A percentile compares a stretch with the other conserved stretches of the same genome.
phyloP scores from a whole-genome alignment of 1,140 invertebrate species.

The Heterodera schachtii region DNA sequence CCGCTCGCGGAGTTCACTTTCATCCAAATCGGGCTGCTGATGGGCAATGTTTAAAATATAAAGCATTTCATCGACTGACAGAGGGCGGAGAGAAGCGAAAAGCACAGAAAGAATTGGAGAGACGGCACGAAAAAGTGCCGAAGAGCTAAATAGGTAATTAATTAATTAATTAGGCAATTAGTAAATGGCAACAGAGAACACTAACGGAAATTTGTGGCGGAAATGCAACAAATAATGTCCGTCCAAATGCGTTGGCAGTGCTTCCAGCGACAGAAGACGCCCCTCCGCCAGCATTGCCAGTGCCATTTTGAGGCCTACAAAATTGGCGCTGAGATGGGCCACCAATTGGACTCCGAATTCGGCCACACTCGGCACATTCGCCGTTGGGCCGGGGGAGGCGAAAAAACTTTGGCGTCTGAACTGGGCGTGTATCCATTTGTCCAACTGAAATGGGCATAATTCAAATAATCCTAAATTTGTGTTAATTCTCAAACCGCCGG shows the following conservation, averaged over 20 bases:
- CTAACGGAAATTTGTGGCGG: conserved; percentile 85
- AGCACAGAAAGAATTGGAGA: conserved; percentile 76
- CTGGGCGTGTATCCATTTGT: conserved; percentile 68
- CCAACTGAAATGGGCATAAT: conserved; percentile 72
- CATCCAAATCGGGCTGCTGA: conserved; percentile 72
- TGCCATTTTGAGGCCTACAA: conserved; percentile 85
- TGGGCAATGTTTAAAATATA: conserved; percentile 86
- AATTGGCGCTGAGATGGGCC: conserved; percentile 81
- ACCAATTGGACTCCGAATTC: conserved; percentile 85
- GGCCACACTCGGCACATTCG: conserved; percentile 67
- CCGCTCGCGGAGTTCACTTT: conserved; percentile 38
- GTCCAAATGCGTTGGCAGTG: conserved; percentile 83
- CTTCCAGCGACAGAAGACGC: conserved; percentile 86
- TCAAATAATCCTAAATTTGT: background rate
- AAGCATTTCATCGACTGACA: conserved; percentile 86
- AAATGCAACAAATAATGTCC: conserved; percentile 91
- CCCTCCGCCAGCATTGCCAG: conserved; percentile 90
- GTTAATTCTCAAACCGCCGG: conserved; percentile 61
- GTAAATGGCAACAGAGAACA: conserved; percentile 82
- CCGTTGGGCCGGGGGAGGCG: conserved; percentile 60
- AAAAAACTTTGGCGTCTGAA: conserved; percentile 20
- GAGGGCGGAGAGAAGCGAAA: conserved; percentile 83
- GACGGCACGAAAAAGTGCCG: conserved; percentile 51
- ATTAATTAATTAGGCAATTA: background rate
- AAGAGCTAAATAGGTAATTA: conserved; percentile 41